A percentile compares a stretch with the other conserved stretches of the same genome.
Evolutionary conservation across 64 coral and sea anemone genomes (phyloP).

Genomic region (Actinia tenebrosa): DNA sequence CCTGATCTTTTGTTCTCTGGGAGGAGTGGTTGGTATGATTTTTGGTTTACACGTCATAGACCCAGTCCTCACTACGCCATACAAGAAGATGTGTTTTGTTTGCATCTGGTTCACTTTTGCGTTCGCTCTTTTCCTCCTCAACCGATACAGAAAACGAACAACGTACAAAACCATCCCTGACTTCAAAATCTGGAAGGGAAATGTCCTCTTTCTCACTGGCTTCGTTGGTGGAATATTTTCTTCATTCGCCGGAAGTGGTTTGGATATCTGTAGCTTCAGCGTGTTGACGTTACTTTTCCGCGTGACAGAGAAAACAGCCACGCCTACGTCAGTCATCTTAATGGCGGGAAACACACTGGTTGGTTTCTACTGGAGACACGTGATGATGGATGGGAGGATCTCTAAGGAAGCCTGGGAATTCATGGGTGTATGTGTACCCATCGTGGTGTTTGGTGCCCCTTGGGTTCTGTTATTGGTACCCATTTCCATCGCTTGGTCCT

Average conservation of each 20-base stretch:
- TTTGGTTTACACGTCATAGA: slow-evolving; percentile 75
- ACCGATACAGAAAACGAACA: slow-evolving; percentile 63
- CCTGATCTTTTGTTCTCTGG: slow-evolving; percentile 66
- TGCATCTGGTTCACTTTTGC: slow-evolving; percentile 84
- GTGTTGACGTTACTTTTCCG: slow-evolving; percentile 71
- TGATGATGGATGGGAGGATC: slow-evolving; percentile 37
- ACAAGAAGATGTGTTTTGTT: slow-evolving; percentile 87
- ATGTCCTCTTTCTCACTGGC: slow-evolving; percentile 43
- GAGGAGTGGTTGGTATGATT: slow-evolving; percentile 51
- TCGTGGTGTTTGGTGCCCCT: slow-evolving; percentile 65
- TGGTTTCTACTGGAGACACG: slow-evolving; percentile 66
- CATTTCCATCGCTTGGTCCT: slow-evolving; percentile 68
- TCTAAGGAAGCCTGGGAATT: slow-evolving; percentile 41
- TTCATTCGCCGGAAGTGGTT: slow-evolving; percentile 61
- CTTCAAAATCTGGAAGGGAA: slow-evolving; percentile 68
- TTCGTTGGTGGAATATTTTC: slow-evolving; percentile 72
- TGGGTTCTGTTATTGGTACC: slow-evolving; percentile 59
- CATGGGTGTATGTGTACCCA: slow-evolving; percentile 57
- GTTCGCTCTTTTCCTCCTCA: slow-evolving; percentile 73
- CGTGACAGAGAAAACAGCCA: slow-evolving; percentile 77
- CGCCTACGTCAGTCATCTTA: slow-evolving; percentile 60
- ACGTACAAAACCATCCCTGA: slow-evolving; percentile 67
- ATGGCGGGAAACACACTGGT: slow-evolving; percentile 78
- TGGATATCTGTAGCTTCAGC: slow-evolving; percentile 84
- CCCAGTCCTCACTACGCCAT: slow-evolving; percentile 65